A percentile compares a stretch with the other conserved stretches of the same genome.
Conservation (phyloP, 2,888 invertebrate genomes). For the Argyresthia albistria region DNA sequence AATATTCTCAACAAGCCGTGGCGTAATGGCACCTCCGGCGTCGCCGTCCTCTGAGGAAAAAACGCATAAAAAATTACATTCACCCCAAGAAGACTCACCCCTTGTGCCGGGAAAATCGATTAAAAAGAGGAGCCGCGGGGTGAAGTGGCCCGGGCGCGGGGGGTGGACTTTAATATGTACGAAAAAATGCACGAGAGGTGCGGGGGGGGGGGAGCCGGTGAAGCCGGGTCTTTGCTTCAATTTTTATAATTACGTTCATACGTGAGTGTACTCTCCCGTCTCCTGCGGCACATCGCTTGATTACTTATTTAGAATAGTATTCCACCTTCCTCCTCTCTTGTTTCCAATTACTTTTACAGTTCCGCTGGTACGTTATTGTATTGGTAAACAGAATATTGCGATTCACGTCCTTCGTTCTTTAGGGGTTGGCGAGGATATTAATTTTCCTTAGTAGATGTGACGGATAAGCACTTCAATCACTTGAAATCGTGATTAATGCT, state of each 20-base stretch:
- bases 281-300: conserved; percentile 25
- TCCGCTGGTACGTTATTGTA: not conserved
- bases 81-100: conserved; percentile 71
- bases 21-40: conserved; percentile 72
- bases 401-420: no score
- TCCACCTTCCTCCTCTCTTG: conserved; percentile 13
- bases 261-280: conserved; percentile 69
- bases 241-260: conserved; percentile 73
- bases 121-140: conserved; percentile 71
- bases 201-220: conserved; percentile 52
- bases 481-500: not conserved
- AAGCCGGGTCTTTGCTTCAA: conserved; percentile 56
- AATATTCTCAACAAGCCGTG: conserved; percentile 74
- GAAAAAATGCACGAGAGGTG: conserved; percentile 71
- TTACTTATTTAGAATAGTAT: conserved; percentile 54
- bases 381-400: no score
- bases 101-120: conserved; percentile 73
- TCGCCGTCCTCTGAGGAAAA: conserved; percentile 61
- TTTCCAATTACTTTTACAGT: conserved; percentile 25
- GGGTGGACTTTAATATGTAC: conserved; percentile 68
- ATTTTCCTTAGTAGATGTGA: no score
- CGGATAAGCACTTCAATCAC: not conserved
- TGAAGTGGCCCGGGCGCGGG: conserved; percentile 41
- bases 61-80: conserved; percentile 75
- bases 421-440: no score